Evolutionary conservation across 37 sponge, comb jelly and placozoan species (phyloP), one percentile per base, ranked within the genome.

Genomic region (Tethya wilhelma): DNA sequence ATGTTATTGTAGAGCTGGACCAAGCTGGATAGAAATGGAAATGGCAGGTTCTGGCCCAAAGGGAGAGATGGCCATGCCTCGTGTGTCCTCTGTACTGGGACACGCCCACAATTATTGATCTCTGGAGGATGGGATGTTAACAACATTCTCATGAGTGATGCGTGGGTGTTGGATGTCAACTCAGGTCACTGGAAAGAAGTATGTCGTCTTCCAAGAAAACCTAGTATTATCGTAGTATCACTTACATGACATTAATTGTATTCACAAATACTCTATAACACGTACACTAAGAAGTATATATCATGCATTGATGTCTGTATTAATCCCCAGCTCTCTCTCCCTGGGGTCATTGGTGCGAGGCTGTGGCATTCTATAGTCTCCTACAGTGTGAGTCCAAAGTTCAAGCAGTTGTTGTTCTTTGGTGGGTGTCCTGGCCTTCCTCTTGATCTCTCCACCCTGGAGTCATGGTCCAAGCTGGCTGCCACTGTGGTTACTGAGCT

Each of bases 1-100:
- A n/a, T n/a, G n/a, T n/a, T n/a, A n/a, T n/a, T 34, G n/a, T 45
- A 80, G 81, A 8, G 23, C 32, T 80, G 81, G 81, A 80, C 62
- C 6, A 70, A 70, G 38, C 59, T 80, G 40, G 56, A 57, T 42
- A 44, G 28, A 0, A 8, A 30, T 41, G 71, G 25, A 1, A 60
- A 37, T 34, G 8, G 33, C 38, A 66, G 28, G 36, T 39, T 28
- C 34, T 85, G 62, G 62, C 86, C 79, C 0, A 31, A 43, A 20
- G 72, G 78, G 36, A 85, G 86, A 34, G 86, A 85, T 59, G 86
- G 86, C 26, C 86, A 85, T 64, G 45, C 86, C 69, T 67, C 86
- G 38, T 78, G 79, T 14, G 33, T 59, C 40, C 0, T 85, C 11
- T 7, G 44, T 1, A 63, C 42, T 7, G 29, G 4, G 59, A 64